Evolutionary conservation across 2,888 invertebrate species (phyloP), one percentile per base, ranked within the genome.

Genomic region (Heliconius ethilla): DNA sequence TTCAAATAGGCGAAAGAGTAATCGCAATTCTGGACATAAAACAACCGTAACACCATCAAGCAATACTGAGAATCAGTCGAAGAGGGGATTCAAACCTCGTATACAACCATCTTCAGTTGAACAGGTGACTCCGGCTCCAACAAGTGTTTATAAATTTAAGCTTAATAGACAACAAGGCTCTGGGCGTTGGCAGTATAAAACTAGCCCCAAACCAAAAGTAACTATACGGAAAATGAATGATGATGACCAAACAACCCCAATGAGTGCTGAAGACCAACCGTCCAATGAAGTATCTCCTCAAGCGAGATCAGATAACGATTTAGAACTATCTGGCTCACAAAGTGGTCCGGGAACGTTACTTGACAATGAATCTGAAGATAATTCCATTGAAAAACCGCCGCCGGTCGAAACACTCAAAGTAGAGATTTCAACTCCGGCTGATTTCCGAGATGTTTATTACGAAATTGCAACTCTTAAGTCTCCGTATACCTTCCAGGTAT

Each of bases 101-200:
- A 91, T 95, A 78, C 95, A 96, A 88, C 89, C 95, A 81, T 88
- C 95, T 79, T 87, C 95, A 81, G 94, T 95, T 4, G 96, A 96
- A 82, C 93, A 94, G 85, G 91, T 90, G 37, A 88, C 92, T 15
- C 90, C 94, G 69, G 85, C 92, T 75, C 88, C 94, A 9, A 96
- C 96, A 63, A 96, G 96, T 82, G 92, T 97, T 79, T 97, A 97
- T 87, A 97, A 97, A 91, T 96, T 97, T 85, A 98, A 98, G 89
- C 91, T 98, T 67, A 97, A 97, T 86, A 95, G 98, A 70, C 95
- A 97, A 22, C 97, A 97, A 72, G 98, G 98, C 7, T 96, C 97
- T 69, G 98, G 98, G 75, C 96, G 98, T 83, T 98, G 98, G 98
- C 97, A 98, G 85, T 98, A 98, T 90, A 98, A 98, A 92, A 97